Evolutionary conservation across 2,113 vertebrate genomes (phyloP).

Genomic region (Nothocercus nigrocapillus): DNA sequence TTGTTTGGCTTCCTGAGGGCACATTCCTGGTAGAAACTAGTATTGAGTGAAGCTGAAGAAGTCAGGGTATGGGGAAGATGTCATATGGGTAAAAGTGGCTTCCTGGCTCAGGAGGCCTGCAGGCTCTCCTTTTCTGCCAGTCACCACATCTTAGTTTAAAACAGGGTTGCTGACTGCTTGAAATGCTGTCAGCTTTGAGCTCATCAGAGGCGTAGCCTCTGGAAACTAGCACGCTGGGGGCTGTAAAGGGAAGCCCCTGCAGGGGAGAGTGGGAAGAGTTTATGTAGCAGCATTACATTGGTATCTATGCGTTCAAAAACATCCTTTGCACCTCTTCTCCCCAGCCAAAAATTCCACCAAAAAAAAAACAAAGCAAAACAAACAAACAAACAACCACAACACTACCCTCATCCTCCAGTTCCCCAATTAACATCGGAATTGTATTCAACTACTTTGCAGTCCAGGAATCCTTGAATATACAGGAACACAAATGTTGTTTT

Average conservation of each 20-base stretch:
- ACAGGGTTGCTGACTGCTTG: constrained; percentile 55
- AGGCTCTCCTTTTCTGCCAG: constrained; percentile 42
- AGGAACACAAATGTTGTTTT: neutral
- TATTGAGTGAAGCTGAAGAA: constrained; percentile 38
- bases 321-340: constrained; percentile 11
- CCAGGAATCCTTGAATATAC: neutral
- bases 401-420: neutral
- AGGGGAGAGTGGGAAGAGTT: constrained; percentile 37
- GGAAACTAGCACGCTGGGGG: constrained; percentile 50
- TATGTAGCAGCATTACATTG: constrained; percentile 19
- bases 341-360: neutral
- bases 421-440: constrained; percentile 35
- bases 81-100: constrained; percentile 5
- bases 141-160: constrained; percentile 28
- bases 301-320: constrained; percentile 53
- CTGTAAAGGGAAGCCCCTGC: constrained; percentile 50
- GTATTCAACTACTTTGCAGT: neutral
- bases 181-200: constrained; percentile 56
- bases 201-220: constrained; percentile 53
- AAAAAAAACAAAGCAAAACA: neutral
- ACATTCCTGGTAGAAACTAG: constrained; percentile 31
- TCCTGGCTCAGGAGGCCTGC: constrained; percentile 31
- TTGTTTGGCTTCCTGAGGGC: constrained; percentile 10
- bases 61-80: constrained; percentile 9
- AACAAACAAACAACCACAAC: neutral